Base-by-base conservation (phyloP, 2,888 invertebrate genomes). In the Rhyacophila evoluta region DNA sequence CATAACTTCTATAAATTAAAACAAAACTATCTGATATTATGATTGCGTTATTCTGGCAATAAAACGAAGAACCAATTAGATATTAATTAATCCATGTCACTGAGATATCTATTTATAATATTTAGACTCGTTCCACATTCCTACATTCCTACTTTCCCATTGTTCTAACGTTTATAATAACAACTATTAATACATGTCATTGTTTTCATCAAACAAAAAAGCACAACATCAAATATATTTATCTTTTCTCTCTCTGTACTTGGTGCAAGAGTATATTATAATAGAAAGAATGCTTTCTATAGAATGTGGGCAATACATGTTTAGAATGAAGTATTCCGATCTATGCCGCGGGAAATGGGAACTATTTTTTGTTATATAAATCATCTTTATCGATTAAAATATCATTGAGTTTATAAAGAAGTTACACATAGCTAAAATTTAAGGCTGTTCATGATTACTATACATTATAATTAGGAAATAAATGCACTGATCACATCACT, bases 21-120 rank as follows among this genome's bases (percentile, higher is more conserved):
- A 33, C 29, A 33, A 33, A 33, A 4, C 6, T 33, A n/a, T 10
- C 38, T 38, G 10, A 11, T 38, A 38, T 38, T n/a, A 6, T 38
- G 11, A 38, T n/a, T 38, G 10, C 10, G 12, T 12, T 39, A 39
- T 39, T 39, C 0, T n/a, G 5, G 6, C 6, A 33, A 6, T 33
- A 33, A 33, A 33, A 33, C n/a, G n/a, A 33, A 33, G 6, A 33
- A 33, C 29, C 6, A 55, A 25, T 8, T 8, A 25, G 19, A 55
- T 55, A 55, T 19, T 19, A 55, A 55, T 25, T 55, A 55, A 55
- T 55, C 55, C 55, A 55, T 55, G 55, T 55, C 55, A 55, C 41
- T 6, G 6, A 41, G 41, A 15, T 41, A 15, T 41, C 41, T 41
- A 15, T 55, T 55, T 55, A 55, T 19, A 19, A n/a, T n/a, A n/a